These are phyloP conservation scores for Podilymbus podiceps DNA, from an alignment of 2,113 vertebrate species.

Conservation along the genomic window DNA sequence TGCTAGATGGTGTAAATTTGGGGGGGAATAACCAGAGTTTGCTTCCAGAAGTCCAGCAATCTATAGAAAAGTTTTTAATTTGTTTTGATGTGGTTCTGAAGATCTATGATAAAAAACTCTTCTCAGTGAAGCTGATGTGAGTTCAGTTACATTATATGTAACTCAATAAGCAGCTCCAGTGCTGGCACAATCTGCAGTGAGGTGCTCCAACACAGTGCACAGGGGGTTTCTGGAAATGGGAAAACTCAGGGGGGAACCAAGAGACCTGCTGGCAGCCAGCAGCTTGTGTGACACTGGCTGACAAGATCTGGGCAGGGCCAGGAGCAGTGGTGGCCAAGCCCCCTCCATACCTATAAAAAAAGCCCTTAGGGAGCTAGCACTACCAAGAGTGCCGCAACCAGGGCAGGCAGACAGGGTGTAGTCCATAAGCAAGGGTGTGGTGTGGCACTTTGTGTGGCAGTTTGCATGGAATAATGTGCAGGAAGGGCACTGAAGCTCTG, in stretches of 20 bases:
- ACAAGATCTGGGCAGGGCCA: fast-evolving
- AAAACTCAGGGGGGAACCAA: not conserved
- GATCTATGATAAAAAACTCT: not conserved
- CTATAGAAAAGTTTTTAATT: not conserved
- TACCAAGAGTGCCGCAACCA: fast-evolving
- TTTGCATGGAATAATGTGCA: not conserved
- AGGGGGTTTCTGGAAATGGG: fast-evolving
- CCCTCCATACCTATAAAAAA: not conserved
- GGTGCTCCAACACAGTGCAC: fast-evolving
- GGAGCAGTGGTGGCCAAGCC: fast-evolving
- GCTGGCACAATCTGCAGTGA: not conserved
- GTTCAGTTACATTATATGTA: not conserved
- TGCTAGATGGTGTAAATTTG: not conserved
- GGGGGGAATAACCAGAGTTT: not conserved
- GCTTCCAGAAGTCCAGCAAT: not conserved
- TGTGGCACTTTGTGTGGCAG: fast-evolving
- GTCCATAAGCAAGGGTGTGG: fast-evolving
- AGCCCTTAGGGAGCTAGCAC: fast-evolving
- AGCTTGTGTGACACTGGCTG: fast-evolving
- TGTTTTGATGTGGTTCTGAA: not conserved
- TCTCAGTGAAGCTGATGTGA: not conserved
- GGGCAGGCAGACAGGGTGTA: fast-evolving
- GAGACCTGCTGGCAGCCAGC: fast-evolving
- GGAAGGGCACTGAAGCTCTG: not conserved
- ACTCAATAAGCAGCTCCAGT: not conserved